phyloP scores from a whole-genome alignment of 1,140 invertebrate species.

The Oedothorax gibbosus region DNA sequence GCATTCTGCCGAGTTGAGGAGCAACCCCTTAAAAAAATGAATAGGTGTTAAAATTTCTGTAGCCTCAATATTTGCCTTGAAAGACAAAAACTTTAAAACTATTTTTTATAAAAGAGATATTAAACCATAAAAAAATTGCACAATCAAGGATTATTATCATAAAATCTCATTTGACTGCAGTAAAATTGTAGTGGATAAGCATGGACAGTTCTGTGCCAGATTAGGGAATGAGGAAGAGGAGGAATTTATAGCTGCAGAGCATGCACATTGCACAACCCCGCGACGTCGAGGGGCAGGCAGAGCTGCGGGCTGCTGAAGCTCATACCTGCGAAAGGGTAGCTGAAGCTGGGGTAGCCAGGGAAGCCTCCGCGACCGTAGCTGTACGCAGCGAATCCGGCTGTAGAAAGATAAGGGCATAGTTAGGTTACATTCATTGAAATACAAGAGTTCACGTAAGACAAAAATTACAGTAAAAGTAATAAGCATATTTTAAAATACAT shows the following conservation, averaged over 20 bases:
- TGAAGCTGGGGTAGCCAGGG: constrained; percentile 95
- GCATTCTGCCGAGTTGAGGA: too few species aligned
- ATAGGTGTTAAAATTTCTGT: too few species aligned
- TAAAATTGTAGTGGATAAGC: too few species aligned
- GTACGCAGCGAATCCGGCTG: constrained; percentile 89
- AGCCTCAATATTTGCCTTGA: too few species aligned
- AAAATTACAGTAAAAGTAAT: not conserved
- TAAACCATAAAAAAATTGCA: too few species aligned
- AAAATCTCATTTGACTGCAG: too few species aligned
- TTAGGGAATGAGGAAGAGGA: not conserved
- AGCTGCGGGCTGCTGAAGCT: constrained; percentile 74
- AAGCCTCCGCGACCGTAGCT: constrained; percentile 93
- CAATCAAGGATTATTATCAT: too few species aligned
- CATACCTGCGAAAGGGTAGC: constrained; percentile 97
- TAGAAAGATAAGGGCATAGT: not conserved
- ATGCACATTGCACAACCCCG: constrained; percentile 69
- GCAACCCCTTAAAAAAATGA: too few species aligned
- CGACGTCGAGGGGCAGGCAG: constrained; percentile 69
- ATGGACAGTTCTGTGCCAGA: too few species aligned
- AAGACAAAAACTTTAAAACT: too few species aligned
- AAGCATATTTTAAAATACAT: too few species aligned
- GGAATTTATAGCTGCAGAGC: constrained; percentile 61
- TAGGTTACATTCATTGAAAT: not conserved
- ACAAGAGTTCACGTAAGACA: not conserved
- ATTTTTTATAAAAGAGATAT: too few species aligned